Conservation (phyloP, 37 sponge, comb jelly and placozoan genomes). For the Agelas oroides region DNA sequence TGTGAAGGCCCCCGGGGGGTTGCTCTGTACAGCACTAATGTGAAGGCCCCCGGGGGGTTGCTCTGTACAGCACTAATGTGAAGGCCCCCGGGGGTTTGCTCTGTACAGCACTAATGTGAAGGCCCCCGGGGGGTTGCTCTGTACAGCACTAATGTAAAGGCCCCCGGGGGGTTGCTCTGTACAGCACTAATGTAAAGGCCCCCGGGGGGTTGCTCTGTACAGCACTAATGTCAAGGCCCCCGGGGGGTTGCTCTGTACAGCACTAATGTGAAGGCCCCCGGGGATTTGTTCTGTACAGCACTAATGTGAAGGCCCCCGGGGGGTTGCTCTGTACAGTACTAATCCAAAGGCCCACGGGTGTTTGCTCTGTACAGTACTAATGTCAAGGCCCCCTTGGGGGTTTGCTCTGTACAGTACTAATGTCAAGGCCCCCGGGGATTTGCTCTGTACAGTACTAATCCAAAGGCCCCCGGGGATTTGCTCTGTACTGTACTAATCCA, state of each 20-base stretch:
- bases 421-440: neutral
- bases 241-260: too few relatives aligned
- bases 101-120: slow-evolving; percentile 18
- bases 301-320: neutral
- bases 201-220: slow-evolving; percentile 19
- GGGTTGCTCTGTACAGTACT: slow-evolving; percentile 19
- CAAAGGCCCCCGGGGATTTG: neutral
- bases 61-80: too few relatives aligned
- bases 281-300: slow-evolving; percentile 19
- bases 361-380: slow-evolving; percentile 73
- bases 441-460: slow-evolving; percentile 16
- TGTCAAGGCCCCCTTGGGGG: too few relatives aligned
- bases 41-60: too few relatives aligned
- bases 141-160: slow-evolving; percentile 7
- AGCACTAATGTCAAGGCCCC: slow-evolving; percentile 90
- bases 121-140: neutral
- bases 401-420: neutral
- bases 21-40: slow-evolving; percentile 16
- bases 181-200: slow-evolving; percentile 3
- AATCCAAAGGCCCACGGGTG: neutral
- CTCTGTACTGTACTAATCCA: slow-evolving; percentile 15
- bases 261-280: neutral
- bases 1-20: neutral
- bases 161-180: neutral
- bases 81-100: neutral